Percentiles rank a stretch among this genome's conserved stretches.
Evolutionary conservation across 2,888 invertebrate genomes (phyloP).

Genomic region (Agrochola litura): DNA sequence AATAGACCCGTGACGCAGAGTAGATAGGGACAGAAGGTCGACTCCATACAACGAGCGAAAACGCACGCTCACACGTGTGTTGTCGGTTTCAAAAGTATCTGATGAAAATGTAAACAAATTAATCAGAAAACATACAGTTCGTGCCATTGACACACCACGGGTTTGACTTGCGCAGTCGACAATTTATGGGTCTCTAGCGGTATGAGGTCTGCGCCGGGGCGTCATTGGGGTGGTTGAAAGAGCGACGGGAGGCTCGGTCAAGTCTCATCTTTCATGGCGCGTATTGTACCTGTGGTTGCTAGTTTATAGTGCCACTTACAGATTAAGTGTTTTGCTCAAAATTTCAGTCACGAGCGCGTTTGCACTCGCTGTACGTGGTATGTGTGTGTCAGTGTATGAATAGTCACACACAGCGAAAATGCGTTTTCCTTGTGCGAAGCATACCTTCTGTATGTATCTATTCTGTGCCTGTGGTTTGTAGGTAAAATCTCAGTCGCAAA

Average conservation of each 20-base stretch:
- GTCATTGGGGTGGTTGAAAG: too few species aligned
- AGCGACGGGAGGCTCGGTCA: too few species aligned
- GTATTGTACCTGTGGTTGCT: background rate
- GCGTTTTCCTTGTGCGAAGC: background rate
- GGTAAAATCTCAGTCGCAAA: conserved; percentile 45
- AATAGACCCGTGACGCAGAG: conserved; percentile 23
- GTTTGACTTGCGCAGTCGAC: too few species aligned
- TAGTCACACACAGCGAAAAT: too few species aligned
- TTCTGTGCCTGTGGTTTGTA: conserved; percentile 32
- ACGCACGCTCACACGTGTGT: background rate
- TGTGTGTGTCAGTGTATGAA: background rate
- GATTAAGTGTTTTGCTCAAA: background rate
- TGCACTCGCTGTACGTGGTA: background rate
- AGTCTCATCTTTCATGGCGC: too few species aligned
- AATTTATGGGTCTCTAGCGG: too few species aligned
- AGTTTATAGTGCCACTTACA: background rate
- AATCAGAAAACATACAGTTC: background rate
- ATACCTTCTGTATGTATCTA: background rate
- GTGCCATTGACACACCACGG: too few species aligned
- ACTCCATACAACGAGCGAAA: background rate
- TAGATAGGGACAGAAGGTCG: background rate
- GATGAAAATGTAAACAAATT: background rate
- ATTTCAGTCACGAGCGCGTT: too few species aligned
- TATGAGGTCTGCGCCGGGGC: too few species aligned
- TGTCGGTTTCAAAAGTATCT: too few species aligned